A percentile compares a stretch with the other conserved stretches of the same genome.
Evolutionary conservation across 2,888 invertebrate genomes (phyloP).

Genomic region (Ryuthela nishihirai): DNA sequence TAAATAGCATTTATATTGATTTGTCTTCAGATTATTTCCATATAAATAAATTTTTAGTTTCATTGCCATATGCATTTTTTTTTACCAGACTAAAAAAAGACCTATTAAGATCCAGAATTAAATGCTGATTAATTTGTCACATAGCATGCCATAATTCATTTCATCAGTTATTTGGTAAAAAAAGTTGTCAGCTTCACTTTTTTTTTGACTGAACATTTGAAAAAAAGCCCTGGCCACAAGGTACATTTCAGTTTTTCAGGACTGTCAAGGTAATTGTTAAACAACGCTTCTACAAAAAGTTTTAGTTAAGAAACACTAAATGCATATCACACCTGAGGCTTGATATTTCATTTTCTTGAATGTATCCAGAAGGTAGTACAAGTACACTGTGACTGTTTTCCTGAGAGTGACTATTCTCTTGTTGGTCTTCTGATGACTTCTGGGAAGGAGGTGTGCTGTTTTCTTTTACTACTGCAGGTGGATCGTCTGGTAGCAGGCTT

Average conservation of each 20-base stretch:
- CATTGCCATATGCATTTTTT: too few relatives aligned
- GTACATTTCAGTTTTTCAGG: conserved; percentile 44
- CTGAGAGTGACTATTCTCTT: conserved; percentile 39
- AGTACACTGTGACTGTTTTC: conserved; percentile 46
- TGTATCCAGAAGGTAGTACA: conserved; percentile 51
- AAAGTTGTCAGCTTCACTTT: too few relatives aligned
- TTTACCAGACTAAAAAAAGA: too few relatives aligned
- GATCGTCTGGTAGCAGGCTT: conserved; percentile 62
- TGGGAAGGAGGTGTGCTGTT: neutral
- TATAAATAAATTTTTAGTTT: too few relatives aligned
- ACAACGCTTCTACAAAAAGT: neutral
- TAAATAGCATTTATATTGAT: too few relatives aligned
- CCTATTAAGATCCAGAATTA: too few relatives aligned
- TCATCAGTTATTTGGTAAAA: too few relatives aligned
- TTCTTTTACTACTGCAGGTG: neutral
- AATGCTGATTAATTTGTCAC: too few relatives aligned
- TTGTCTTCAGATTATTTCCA: too few relatives aligned
- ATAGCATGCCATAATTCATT: too few relatives aligned
- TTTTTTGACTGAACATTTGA: too few relatives aligned
- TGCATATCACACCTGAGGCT: conserved; percentile 47
- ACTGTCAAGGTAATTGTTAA: neutral
- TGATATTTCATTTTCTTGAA: conserved; percentile 48
- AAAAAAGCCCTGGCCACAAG: too few relatives aligned
- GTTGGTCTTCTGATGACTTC: conserved; percentile 34
- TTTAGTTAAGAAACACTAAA: neutral